phyloP scores from a whole-genome alignment of 2,113 vertebrate species.

The Microtus pennsylvanicus region DNA sequence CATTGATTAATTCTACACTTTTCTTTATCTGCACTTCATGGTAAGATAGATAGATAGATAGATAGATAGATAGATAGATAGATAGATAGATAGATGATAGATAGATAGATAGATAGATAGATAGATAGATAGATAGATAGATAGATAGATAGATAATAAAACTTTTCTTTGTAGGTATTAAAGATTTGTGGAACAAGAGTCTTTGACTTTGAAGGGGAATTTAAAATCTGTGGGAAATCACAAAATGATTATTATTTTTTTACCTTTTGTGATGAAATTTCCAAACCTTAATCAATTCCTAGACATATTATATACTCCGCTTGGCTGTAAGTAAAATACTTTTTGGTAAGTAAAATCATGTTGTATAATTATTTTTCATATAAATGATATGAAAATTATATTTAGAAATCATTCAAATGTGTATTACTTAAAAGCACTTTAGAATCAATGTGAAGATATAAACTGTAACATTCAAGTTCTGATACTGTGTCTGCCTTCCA shows the following conservation, averaged over 20 bases:
- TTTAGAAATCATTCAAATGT: constrained; percentile 11
- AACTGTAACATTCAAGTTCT: neutral
- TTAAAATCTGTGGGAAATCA: neutral
- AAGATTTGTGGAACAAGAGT: neutral
- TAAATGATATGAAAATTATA: neutral
- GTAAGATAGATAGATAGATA: neutral
- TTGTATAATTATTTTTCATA: neutral
- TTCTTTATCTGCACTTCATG: neutral
- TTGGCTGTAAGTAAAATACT: neutral
- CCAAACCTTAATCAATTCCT: neutral
- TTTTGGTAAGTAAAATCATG: neutral
- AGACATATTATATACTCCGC: neutral
- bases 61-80: too few species aligned
- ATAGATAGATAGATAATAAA: too few species aligned
- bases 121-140: too few species aligned
- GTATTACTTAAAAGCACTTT: neutral
- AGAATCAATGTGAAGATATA: neutral
- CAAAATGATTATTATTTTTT: neutral
- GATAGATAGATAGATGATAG: too few species aligned
- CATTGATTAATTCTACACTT: neutral
- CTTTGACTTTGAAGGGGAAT: neutral
- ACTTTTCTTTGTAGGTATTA: neutral
- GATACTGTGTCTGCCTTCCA: neutral
- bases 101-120: too few species aligned
- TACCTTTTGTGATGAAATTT: neutral